Percentiles rank a stretch among this genome's conserved stretches.
Evolutionary conservation across 2,113 vertebrate species (phyloP).

Genomic region (Paralichthys olivaceus): DNA sequence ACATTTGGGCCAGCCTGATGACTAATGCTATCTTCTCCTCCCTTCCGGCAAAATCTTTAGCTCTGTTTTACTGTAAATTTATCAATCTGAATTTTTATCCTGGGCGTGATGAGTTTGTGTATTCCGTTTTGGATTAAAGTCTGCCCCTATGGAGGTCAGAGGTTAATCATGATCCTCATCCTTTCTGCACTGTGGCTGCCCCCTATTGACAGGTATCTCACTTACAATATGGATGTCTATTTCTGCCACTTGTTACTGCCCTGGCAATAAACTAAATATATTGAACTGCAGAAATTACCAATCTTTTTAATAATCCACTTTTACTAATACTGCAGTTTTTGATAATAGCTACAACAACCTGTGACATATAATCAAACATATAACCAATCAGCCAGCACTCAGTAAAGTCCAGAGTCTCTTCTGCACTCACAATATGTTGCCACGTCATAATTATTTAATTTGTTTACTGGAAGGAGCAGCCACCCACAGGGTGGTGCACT

Average conservation of each 20-base stretch:
- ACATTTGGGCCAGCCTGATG: slow-evolving; percentile 65
- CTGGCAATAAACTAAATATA: neutral
- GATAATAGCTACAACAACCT: neutral
- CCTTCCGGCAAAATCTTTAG: slow-evolving; percentile 9
- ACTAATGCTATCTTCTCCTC: slow-evolving; percentile 25
- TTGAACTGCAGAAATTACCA: neutral
- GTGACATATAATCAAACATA: neutral
- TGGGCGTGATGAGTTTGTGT: neutral
- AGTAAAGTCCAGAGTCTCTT: neutral
- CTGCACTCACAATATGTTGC: neutral
- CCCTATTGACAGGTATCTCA: neutral
- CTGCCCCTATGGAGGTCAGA: neutral
- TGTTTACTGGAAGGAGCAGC: slow-evolving; percentile 6
- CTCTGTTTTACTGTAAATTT: neutral
- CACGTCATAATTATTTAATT: neutral
- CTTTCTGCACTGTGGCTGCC: neutral
- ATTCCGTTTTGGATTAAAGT: neutral
- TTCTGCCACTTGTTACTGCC: neutral
- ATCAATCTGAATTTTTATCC: slow-evolving; percentile 1
- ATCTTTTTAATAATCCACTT: neutral
- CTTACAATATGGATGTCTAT: neutral
- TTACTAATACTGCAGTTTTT: neutral
- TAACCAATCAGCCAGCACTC: neutral
- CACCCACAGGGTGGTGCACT: neutral
- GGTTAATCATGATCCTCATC: neutral